Conservation (phyloP, 1,140 invertebrate species). For the Zophobas atratus region DNA sequence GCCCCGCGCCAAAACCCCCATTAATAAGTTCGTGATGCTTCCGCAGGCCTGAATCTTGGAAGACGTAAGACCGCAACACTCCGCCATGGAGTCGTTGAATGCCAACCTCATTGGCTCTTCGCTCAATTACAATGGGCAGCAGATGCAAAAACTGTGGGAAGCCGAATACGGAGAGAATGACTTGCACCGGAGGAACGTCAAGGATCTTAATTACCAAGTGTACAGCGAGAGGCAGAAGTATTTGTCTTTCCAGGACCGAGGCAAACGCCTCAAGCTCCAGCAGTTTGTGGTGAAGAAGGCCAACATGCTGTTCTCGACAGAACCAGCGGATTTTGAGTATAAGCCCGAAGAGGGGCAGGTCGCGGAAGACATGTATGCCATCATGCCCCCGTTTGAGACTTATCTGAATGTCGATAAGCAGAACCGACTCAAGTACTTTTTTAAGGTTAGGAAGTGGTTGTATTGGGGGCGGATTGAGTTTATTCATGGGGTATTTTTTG, state of each 20-base stretch:
- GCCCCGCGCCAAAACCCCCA: not conserved
- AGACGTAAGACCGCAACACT: not conserved
- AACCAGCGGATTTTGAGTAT: conserved; percentile 58
- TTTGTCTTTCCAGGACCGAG: conserved; percentile 84
- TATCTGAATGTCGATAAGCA: conserved; percentile 83
- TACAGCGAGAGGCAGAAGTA: conserved; percentile 84
- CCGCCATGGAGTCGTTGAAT: conserved; percentile 71
- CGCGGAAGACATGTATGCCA: conserved; percentile 81
- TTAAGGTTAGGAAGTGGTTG: conserved; percentile 71
- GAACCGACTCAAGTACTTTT: conserved; percentile 82
- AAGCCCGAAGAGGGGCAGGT: conserved; percentile 65
- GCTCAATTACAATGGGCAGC: conserved; percentile 88
- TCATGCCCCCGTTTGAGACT: conserved; percentile 89
- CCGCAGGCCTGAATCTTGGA: conserved; percentile 16
- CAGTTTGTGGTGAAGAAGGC: conserved; percentile 89
- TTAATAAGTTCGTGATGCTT: conserved; percentile 7
- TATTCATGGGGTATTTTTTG: conserved; percentile 45
- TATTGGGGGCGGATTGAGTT: not conserved
- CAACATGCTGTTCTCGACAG: conserved; percentile 74
- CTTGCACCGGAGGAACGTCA: conserved; percentile 77
- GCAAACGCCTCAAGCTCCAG: conserved; percentile 86
- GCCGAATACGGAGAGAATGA: conserved; percentile 83
- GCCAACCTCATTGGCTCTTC: conserved; percentile 79
- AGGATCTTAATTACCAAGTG: conserved; percentile 79
- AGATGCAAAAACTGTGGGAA: conserved; percentile 89